Base-by-base conservation (phyloP, 1,140 invertebrate species). In the Bombus consobrinus region DNA sequence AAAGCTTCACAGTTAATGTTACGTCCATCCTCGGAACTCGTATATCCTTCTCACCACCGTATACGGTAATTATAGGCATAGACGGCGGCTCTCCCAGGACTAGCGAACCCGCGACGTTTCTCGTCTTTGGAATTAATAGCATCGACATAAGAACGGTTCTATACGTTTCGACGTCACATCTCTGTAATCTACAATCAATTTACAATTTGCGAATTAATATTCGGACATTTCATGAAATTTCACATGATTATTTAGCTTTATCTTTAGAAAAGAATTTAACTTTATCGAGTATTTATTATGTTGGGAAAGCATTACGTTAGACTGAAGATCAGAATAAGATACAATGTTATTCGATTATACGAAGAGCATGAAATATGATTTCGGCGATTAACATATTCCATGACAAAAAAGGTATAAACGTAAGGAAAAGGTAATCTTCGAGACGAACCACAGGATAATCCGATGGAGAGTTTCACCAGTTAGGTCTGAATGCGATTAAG, bases 401-500 rank as follows among this genome's bases (percentile, higher is more conserved):
- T 22, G 47, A 53, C 47, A 53, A 53, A 15, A n/a, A 66, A 9
- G 15, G 64, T 22, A 3, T 3, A 68, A 34, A 22, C 15, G 8
- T 0, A 3, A 34, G 1, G 2, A 34, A 68, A 39, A 25, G 3
- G 3, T 57, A 57, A 74, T 75, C 34, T 12, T 72, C 62, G 13
- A 25, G 64, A 72, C 76, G 62, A 62, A 66, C 57, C 66, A 12
- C 4, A 32, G 68, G 43, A 47, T 89, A 89, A 89, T 81, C 81
- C 37, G 87, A 87, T 84, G 47, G 66, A 81, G 77, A 89, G 88
- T 87, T 90, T 78, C 73, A 8, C 47, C 64, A 69, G 59, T 47
- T 68, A 39, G 15, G 37, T 81, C 57, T 74, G 83, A 91, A 88
- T 91, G 88, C 87, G 91, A 92, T 93, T 92, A 89, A 87, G 81